Evolutionary conservation across 2,113 vertebrate species (phyloP), one percentile per base, ranked within the genome.

Genomic region (human (Homo sapiens)): DNA sequence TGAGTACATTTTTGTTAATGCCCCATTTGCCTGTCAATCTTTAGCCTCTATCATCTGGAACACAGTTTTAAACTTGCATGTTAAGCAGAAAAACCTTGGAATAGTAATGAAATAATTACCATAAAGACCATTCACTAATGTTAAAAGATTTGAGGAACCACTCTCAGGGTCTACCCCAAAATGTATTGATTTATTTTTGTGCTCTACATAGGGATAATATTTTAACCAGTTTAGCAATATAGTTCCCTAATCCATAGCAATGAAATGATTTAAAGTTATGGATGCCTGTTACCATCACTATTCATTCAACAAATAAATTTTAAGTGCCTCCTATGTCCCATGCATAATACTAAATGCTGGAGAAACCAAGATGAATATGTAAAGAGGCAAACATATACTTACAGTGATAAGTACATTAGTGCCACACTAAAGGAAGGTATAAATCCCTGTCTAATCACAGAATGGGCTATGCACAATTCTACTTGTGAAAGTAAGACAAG

Each of bases 1-100:
- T 92, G 70, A 96, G 52, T 75, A 61, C n/a, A 70, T 73, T 95
- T 95, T 94, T 96, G 96, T 83, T 96, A 95, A 94, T 92, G 94
- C 4, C 27, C 35, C 35, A 83, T 12, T 81, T 97, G 89, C 82
- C 86, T 96, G 61, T 84, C 92, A 97, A 97, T 82, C 66, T 93
- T 93, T n/a, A 93, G 57, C 38, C 3, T 96, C 80, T 84, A 18
- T 97, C 64, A 90, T 88, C n/a, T 96, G 84, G 93, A 97, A 96
- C 20, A 35, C 83, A 78, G 87, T 79, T 59, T 96, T n/a, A 72
- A 72, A 57, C 68, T 91, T 95, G 57, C 52, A 92, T 68, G 78
- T 40, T 79, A 85, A 93, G 61, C 89, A 72, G 61, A 89, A 92
- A 93, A 80, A 61, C 27, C 70, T 64, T 96, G 75, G 89, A 84